Evolutionary conservation across 2,797 vertebrate species (phyloP).

Genomic region (Amazona finschi): DNA sequence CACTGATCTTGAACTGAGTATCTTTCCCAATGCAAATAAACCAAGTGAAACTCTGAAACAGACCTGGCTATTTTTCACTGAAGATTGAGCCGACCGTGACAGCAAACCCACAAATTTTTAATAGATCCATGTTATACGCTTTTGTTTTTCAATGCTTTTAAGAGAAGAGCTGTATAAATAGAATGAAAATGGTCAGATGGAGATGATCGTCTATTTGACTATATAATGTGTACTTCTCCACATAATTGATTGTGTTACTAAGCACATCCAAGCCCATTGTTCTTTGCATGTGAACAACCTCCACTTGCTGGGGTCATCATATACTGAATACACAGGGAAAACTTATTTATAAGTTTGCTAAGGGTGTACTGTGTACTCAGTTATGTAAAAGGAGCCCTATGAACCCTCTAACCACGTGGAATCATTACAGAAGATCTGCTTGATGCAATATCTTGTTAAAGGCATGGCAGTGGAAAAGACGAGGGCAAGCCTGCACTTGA

Average conservation of each 20-base stretch:
- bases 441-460: background rate
- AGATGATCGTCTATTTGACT: background rate
- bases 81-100: background rate
- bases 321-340: background rate
- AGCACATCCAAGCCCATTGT: background rate
- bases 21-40: background rate
- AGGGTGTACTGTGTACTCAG: slow-evolving; percentile 33
- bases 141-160: background rate
- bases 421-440: background rate
- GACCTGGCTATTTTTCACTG: background rate
- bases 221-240: background rate
- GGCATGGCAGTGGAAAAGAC: background rate
- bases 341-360: background rate
- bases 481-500: background rate
- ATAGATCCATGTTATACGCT: background rate
- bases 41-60: background rate
- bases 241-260: background rate
- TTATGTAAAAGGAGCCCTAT: background rate
- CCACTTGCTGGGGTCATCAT: background rate
- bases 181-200: background rate
- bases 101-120: background rate
- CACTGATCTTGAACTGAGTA: background rate
- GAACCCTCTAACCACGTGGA: background rate
- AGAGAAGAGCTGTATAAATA: background rate
- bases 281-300: background rate